Percentiles rank a stretch among this genome's conserved stretches.
Conservation (phyloP, 2,113 vertebrate genomes). For the Empidonax alnorum region DNA sequence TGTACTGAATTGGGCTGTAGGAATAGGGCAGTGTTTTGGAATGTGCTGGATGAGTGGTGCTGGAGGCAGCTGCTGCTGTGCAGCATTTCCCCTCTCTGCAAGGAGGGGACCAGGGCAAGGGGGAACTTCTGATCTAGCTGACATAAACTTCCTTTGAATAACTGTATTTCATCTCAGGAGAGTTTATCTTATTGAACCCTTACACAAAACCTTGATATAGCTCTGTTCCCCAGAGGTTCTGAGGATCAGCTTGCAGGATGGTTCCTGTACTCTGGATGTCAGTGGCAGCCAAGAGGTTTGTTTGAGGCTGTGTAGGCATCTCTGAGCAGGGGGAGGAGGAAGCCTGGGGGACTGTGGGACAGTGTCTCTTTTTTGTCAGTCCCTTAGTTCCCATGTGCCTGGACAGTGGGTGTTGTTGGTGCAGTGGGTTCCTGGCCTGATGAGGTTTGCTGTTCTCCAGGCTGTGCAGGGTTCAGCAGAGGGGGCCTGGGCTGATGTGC, state of each 20-base stretch:
- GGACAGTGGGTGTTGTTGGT: not conserved
- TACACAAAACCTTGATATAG: not conserved
- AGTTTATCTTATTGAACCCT: not conserved
- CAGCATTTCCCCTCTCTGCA: not conserved
- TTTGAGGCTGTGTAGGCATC: not conserved
- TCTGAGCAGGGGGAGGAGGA: not conserved
- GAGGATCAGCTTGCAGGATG: not conserved
- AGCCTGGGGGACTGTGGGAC: not conserved
- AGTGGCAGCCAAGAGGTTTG: not conserved
- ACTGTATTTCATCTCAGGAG: not conserved
- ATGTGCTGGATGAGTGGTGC: fast-evolving
- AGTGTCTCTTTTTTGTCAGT: not conserved
- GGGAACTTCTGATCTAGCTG: not conserved
- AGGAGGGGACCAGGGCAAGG: not conserved
- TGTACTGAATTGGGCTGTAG: not conserved
- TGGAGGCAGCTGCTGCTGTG: not conserved
- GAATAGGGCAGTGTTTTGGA: not conserved
- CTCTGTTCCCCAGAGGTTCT: not conserved
- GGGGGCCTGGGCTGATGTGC: not conserved
- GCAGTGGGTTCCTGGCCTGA: not conserved
- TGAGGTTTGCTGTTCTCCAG: not conserved
- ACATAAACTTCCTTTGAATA: not conserved
- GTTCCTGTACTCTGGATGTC: not conserved
- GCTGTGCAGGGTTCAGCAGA: fast-evolving
- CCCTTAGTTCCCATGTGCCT: not conserved